Evolutionary conservation across 1,140 invertebrate species (phyloP).

Genomic region (Pseudomyrmex concolor): DNA sequence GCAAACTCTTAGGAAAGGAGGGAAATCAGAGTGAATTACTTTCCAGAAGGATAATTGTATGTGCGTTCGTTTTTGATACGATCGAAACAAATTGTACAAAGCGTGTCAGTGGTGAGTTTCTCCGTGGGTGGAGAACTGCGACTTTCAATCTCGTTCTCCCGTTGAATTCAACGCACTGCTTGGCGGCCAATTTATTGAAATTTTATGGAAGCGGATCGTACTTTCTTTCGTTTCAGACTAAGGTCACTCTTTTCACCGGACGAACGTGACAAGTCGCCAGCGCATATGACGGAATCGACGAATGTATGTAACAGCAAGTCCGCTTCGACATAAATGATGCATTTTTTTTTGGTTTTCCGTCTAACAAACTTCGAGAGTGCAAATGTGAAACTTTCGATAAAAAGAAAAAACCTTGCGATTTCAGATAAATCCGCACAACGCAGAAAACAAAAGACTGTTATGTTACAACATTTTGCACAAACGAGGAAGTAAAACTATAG

Average conservation of each 20-base stretch:
- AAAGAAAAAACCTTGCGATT: too few relatives aligned
- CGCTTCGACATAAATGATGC: neutral
- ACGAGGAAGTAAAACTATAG: conserved; percentile 39
- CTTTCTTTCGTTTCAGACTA: conserved; percentile 67
- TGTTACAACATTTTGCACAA: conserved; percentile 30
- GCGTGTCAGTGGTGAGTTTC: conserved; percentile 52
- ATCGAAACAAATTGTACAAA: conserved; percentile 50
- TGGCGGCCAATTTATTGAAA: conserved; percentile 73
- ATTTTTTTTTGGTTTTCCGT: neutral
- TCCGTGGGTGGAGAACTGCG: conserved; percentile 40
- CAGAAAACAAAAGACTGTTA: conserved; percentile 33
- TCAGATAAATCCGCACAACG: conserved; percentile 15
- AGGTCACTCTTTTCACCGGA: conserved; percentile 70
- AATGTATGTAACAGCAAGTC: neutral
- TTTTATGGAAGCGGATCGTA: conserved; percentile 70
- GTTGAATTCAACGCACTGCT: conserved; percentile 73
- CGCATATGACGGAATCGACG: conserved; percentile 1
- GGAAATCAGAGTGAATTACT: conserved; percentile 7
- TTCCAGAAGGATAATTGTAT: conserved; percentile 34
- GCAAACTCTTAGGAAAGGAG: neutral
- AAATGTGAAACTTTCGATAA: neutral
- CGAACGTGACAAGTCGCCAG: conserved; percentile 9
- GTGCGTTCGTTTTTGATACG: conserved; percentile 29
- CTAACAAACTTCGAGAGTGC: neutral
- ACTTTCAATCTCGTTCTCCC: conserved; percentile 58